Conservation (phyloP, 2,888 invertebrate genomes). For the Stenodera caucasica region DNA sequence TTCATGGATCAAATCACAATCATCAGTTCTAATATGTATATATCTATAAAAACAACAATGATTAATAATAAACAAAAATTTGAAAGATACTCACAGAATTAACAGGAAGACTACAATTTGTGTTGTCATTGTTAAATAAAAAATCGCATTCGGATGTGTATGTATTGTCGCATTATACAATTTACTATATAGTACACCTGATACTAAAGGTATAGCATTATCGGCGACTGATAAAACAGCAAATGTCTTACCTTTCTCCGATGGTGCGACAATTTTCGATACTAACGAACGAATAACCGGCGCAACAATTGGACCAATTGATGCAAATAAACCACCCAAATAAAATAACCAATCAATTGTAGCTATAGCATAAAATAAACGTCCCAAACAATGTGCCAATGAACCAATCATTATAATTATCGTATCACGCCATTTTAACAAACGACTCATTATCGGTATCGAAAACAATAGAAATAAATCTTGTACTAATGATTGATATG, state of each 20-base stretch:
- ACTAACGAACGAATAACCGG: constrained; percentile 81
- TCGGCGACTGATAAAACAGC: constrained; percentile 79
- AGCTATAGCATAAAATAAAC: constrained; percentile 69
- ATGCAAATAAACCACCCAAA: constrained; percentile 69
- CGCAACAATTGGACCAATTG: constrained; percentile 77
- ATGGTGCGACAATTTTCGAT: constrained; percentile 72
- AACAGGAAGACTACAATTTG: constrained; percentile 68
- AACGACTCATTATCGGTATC: constrained; percentile 71
- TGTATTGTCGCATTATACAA: constrained; percentile 70
- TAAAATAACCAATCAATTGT: constrained; percentile 63
- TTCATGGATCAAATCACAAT: constrained; percentile 31
- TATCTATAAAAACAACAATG: constrained; percentile 25
- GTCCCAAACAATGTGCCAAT: constrained; percentile 67
- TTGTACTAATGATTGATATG: constrained; percentile 71
- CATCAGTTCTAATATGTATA: constrained; percentile 34
- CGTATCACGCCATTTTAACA: constrained; percentile 70
- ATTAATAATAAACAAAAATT: not conserved
- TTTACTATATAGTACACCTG: constrained; percentile 72
- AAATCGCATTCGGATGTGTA: constrained; percentile 64
- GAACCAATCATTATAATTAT: constrained; percentile 75
- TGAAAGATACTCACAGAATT: constrained; percentile 65
- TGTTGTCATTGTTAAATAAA: constrained; percentile 71
- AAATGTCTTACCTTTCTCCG: constrained; percentile 74
- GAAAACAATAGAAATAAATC: constrained; percentile 71
- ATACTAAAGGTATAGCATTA: constrained; percentile 76